phyloP scores from a whole-genome alignment of 2,888 invertebrate genomes.

The Cantharis rufa region DNA sequence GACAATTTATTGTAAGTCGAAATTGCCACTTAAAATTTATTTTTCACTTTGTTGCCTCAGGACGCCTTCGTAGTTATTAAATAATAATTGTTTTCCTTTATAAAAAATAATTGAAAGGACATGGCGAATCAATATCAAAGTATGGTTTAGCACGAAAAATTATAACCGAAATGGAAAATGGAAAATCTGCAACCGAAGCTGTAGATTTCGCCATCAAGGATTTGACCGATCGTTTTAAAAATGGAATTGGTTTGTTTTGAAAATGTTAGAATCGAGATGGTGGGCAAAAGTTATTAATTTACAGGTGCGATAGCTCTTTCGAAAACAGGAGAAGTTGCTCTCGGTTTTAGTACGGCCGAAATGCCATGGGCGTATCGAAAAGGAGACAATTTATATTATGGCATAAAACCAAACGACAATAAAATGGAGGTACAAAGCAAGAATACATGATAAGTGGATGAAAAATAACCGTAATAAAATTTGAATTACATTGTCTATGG shows the following conservation, averaged over 20 bases:
- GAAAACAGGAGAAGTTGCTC: constrained; percentile 66
- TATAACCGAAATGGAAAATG: constrained; percentile 65
- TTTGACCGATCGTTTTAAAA: constrained; percentile 71
- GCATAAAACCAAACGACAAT: constrained; percentile 62
- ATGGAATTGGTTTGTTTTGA: constrained; percentile 64
- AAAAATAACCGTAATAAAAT: background rate
- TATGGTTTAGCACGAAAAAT: constrained; percentile 77
- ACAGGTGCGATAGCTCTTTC: constrained; percentile 69
- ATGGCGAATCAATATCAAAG: constrained; percentile 82
- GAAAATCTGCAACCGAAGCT: constrained; percentile 65
- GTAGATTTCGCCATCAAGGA: constrained; percentile 63
- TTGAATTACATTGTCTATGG: no score
- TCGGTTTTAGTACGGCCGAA: constrained; percentile 67
- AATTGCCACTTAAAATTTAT: no score
- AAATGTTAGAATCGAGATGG: background rate
- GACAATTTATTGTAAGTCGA: no score
- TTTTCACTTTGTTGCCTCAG: no score
- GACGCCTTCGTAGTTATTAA: no score
- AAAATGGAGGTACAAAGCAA: constrained; percentile 27
- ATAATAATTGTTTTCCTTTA: no score
- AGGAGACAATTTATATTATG: constrained; percentile 56
- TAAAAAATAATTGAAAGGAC: constrained; percentile 57
- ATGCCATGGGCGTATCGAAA: constrained; percentile 71
- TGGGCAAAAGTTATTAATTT: background rate
- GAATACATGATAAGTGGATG: background rate